Evolutionary conservation across 2,113 vertebrate species (phyloP).

Genomic region (Toxotes jaculatrix): DNA sequence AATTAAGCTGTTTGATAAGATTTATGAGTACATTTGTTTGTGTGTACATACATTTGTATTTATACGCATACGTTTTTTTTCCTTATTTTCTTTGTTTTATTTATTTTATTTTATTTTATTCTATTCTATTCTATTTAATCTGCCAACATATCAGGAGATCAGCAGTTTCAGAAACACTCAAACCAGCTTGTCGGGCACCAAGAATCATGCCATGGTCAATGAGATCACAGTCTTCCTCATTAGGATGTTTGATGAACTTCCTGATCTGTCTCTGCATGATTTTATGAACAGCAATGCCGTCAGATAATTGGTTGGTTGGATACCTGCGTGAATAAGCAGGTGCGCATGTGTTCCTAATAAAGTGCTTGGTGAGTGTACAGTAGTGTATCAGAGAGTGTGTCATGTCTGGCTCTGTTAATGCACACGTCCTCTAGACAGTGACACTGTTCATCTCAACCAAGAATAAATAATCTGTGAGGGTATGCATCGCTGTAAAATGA

Average conservation of each 20-base stretch:
- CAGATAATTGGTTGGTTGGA: neutral
- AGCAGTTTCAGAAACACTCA: too few species aligned
- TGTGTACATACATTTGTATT: too few species aligned
- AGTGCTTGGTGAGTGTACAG: neutral
- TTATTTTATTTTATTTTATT: too few species aligned
- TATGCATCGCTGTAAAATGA: neutral
- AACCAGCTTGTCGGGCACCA: neutral
- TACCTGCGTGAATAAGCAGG: neutral
- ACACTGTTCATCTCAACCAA: constrained; percentile 23
- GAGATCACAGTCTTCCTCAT: neutral
- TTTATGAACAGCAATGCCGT: neutral
- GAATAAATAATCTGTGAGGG: constrained; percentile 5
- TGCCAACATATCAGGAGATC: neutral
- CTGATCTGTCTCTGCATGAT: neutral
- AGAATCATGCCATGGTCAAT: neutral
- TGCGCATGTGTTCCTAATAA: neutral
- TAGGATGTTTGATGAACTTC: neutral
- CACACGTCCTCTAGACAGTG: neutral
- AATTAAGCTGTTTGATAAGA: too few species aligned
- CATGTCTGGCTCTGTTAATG: constrained; percentile 15
- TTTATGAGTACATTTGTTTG: too few species aligned
- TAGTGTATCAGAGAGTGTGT: neutral
- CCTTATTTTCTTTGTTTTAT: too few species aligned
- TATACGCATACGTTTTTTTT: too few species aligned
- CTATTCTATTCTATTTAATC: too few species aligned